Conservation (phyloP, 2,797 vertebrate species). For the Chrosomus eos region DNA sequence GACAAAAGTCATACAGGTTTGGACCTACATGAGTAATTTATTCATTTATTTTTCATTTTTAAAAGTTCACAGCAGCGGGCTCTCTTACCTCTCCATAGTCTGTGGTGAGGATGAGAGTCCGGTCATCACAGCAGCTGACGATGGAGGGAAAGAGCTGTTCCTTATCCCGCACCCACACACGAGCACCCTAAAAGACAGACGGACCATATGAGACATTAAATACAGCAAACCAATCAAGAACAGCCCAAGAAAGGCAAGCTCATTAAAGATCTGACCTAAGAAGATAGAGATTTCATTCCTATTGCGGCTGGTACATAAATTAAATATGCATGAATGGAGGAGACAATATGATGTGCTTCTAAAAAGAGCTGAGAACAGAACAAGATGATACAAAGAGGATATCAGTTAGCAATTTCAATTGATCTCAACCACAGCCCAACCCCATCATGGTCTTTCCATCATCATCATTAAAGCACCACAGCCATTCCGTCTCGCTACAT, state of each 20-base stretch:
- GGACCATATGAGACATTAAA: constrained; percentile 59
- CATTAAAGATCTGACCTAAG: background rate
- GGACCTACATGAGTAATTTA: no score
- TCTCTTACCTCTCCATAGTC: constrained; percentile 86
- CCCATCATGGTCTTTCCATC: background rate
- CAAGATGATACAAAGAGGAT: background rate
- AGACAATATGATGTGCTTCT: background rate
- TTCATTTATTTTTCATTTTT: background rate
- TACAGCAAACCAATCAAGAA: constrained; percentile 47
- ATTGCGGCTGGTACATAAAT: background rate
- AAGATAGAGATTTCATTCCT: background rate
- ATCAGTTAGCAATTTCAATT: constrained; percentile 18
- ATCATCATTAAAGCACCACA: constrained; percentile 30
- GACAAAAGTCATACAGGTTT: background rate
- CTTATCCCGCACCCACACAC: constrained; percentile 85
- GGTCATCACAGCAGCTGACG: constrained; percentile 76
- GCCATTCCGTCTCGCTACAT: background rate
- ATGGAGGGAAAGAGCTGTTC: constrained; percentile 86
- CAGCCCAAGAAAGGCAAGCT: background rate
- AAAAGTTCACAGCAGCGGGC: background rate
- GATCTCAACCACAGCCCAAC: constrained; percentile 7
- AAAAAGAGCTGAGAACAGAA: constrained; percentile 1
- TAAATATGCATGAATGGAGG: constrained; percentile 3
- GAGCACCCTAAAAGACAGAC: constrained; percentile 80
- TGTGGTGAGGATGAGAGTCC: constrained; percentile 78